phyloP scores from a whole-genome alignment of 2,113 vertebrate genomes.

The Oryzias javanicus region DNA sequence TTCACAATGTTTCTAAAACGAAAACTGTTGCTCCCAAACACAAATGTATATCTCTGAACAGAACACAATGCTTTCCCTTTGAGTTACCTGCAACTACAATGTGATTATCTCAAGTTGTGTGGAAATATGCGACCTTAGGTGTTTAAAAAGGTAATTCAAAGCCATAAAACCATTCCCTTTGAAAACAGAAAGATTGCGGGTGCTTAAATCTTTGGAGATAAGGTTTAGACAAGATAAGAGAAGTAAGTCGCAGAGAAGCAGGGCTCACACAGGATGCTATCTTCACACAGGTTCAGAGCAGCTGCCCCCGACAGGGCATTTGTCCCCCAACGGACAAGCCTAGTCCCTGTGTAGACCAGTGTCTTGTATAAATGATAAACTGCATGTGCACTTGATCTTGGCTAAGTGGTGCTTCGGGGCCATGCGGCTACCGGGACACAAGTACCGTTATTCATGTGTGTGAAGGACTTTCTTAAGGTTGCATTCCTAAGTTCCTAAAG shows the following conservation, averaged over 20 bases:
- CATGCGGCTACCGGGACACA: constrained; percentile 35
- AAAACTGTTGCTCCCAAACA: too few species aligned
- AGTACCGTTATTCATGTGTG: constrained; percentile 57
- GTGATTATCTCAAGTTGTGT: constrained; percentile 49
- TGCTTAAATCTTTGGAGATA: constrained; percentile 64
- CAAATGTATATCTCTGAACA: too few species aligned
- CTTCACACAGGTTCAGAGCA: constrained; percentile 32
- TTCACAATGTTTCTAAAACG: too few species aligned
- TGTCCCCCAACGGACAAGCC: constrained; percentile 29
- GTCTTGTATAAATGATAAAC: constrained; percentile 36
- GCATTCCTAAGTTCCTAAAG: constrained; percentile 60
- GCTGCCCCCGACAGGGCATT: constrained; percentile 37
- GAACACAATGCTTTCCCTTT: constrained; percentile 31
- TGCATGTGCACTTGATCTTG: constrained; percentile 53
- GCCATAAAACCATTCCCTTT: constrained; percentile 68
- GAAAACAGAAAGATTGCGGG: constrained; percentile 61
- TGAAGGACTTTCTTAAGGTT: constrained; percentile 57
- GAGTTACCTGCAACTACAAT: constrained; percentile 50
- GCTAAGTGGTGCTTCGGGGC: constrained; percentile 52
- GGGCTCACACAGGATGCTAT: constrained; percentile 6
- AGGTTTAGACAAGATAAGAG: constrained; percentile 58
- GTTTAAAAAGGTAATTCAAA: constrained; percentile 65
- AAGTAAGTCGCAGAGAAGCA: constrained; percentile 28
- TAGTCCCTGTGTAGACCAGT: constrained; percentile 28
- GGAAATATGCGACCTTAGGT: constrained; percentile 62